Evolutionary conservation across 1,140 invertebrate species (phyloP), one percentile per base, ranked within the genome.

Genomic region (Apis cerana): DNA sequence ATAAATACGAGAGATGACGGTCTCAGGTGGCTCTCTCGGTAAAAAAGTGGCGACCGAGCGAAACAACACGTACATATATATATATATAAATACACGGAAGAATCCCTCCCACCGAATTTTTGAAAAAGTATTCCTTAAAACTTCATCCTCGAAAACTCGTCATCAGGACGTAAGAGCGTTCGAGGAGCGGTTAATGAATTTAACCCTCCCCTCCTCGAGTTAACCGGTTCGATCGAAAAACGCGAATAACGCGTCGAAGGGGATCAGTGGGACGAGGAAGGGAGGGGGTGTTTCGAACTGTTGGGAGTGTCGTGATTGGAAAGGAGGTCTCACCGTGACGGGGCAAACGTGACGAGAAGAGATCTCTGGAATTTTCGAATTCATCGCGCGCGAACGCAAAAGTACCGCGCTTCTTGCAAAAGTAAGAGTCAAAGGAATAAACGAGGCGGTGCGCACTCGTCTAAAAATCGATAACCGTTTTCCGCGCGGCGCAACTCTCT

Each of bases 391-490:
- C 27, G 2, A 27, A 27, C 27, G 1, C 27, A 27, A 27, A 27
- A n/a, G n/a, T n/a, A n/a, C n/a, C 33, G 0, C 33, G 4, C 33
- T 33, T 33, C 0, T 33, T 33, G 33, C 33, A 69, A 62, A 68
- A 71, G 67, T 61, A 79, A 79, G 62, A 79, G 77, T 61, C 17
- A 33, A 33, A 33, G 2, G 0, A 33, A 33, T n/a, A 33, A 33
- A 33, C 0, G 3, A 10, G 3, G 13, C n/a, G 19, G 21, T 1
- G 9, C 17, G 19, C n/a, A 50, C 43, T n/a, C 68, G 33, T 27
- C 59, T 56, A 56, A 80, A 74, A 72, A 80, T 80, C 69, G 48
- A 80, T 80, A 80, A 56, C 61, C 78, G 74, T 80, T 74, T 80
- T 80, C 33, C 69, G 74, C 69, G 21, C 10, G 17, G 59, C 27